Conservation (phyloP, 2,797 vertebrate species). For the Gephyroberyx darwinii region DNA sequence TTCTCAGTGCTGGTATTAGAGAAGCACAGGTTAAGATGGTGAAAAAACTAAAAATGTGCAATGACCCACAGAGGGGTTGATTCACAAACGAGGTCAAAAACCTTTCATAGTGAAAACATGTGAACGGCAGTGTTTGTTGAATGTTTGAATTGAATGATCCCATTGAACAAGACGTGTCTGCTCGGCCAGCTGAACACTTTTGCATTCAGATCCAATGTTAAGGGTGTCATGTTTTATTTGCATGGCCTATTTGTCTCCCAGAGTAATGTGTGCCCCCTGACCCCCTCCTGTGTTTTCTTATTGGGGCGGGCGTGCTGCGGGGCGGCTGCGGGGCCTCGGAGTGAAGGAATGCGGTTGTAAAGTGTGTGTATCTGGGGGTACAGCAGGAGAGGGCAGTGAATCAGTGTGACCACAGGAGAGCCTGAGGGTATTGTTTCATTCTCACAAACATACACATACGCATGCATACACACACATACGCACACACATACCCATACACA, state of each 20-base stretch:
- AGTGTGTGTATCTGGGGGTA: conserved; percentile 59
- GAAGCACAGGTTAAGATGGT: conserved; percentile 6
- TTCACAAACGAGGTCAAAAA: conserved; percentile 25
- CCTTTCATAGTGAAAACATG: conserved; percentile 11
- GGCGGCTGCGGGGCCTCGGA: conserved; percentile 51
- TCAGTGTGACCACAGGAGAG: conserved; percentile 71
- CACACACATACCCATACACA: conserved; percentile 36
- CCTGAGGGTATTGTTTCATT: conserved; percentile 68
- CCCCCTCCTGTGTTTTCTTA: conserved; percentile 70
- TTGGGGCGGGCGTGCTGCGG: conserved; percentile 53
- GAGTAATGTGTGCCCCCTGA: conserved; percentile 68
- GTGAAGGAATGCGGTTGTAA: conserved; percentile 74
- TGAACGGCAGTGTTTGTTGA: conserved; percentile 21
- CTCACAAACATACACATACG: conserved; percentile 55
- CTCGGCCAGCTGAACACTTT: conserved; percentile 23
- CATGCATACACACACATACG: conserved; percentile 34
- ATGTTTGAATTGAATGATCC: conserved; percentile 15
- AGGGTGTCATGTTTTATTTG: conserved; percentile 71
- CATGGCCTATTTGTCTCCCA: conserved; percentile 68
- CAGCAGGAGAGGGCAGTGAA: conserved; percentile 72
- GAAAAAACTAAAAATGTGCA: neutral
- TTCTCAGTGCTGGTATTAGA: neutral
- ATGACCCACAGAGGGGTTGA: neutral
- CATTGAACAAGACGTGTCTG: conserved; percentile 15
- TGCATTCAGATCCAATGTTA: conserved; percentile 45